A percentile compares a stretch with the other conserved stretches of the same genome.
Evolutionary conservation across 2,797 vertebrate species (phyloP).

Genomic region (Diplodus sargus): DNA sequence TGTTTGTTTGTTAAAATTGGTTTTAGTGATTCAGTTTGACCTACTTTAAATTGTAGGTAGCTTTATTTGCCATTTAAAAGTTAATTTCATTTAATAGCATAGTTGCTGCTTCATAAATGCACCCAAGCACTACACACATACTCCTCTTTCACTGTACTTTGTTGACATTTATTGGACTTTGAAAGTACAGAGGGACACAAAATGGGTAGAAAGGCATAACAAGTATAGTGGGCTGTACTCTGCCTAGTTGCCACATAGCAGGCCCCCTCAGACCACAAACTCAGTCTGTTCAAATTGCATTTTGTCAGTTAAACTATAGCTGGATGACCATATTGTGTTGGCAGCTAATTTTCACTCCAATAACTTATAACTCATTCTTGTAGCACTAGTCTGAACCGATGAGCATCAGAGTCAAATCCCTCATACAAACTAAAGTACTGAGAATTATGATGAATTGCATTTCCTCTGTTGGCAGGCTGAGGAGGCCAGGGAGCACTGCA

Average conservation of each 20-base stretch:
- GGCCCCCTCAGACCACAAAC: background rate
- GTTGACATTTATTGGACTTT: background rate
- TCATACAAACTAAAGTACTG: background rate
- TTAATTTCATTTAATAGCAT: background rate
- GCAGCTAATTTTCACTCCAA: background rate
- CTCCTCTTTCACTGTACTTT: background rate
- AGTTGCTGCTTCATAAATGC: background rate
- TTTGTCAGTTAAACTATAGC: background rate
- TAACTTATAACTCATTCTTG: background rate
- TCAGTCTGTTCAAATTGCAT: background rate
- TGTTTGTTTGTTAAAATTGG: background rate
- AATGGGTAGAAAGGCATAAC: background rate
- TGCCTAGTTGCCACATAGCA: background rate
- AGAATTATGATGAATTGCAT: background rate
- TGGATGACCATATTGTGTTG: background rate
- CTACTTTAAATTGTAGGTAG: background rate
- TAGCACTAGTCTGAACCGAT: background rate
- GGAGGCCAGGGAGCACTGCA: constrained; percentile 93
- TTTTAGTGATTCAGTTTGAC: background rate
- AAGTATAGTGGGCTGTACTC: background rate
- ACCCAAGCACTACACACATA: background rate
- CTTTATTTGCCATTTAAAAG: background rate
- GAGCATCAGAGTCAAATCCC: background rate
- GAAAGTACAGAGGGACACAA: constrained; percentile 1
- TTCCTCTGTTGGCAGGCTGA: constrained; percentile 85